Evolutionary conservation across 1,140 invertebrate species (phyloP).

Genomic region (Formica exsecta): DNA sequence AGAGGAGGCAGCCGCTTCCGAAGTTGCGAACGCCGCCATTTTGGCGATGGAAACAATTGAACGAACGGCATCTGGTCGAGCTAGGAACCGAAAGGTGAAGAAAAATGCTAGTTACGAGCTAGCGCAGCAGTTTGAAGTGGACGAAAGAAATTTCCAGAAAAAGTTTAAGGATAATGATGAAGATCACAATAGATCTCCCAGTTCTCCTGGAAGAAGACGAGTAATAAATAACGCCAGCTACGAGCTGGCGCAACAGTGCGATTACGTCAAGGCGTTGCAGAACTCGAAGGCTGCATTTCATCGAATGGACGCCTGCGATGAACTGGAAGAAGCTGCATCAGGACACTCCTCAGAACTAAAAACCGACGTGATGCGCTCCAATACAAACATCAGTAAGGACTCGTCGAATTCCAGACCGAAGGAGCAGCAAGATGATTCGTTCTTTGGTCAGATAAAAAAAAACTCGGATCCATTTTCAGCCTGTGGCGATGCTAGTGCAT

Average conservation of each 20-base stretch:
- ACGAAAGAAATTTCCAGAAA: slow-evolving; percentile 70
- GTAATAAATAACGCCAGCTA: slow-evolving; percentile 84
- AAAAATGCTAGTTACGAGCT: slow-evolving; percentile 84
- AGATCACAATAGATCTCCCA: background rate
- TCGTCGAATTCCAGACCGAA: slow-evolving; percentile 24
- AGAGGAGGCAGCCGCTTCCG: slow-evolving; percentile 70
- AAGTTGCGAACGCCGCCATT: slow-evolving; percentile 64
- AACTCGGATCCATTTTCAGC: slow-evolving; percentile 85
- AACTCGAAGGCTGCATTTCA: slow-evolving; percentile 71
- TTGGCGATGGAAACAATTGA: slow-evolving; percentile 69
- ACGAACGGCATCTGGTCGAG: slow-evolving; percentile 50
- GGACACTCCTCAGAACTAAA: slow-evolving; percentile 60
- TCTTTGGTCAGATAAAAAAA: slow-evolving; percentile 85
- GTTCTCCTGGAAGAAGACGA: slow-evolving; percentile 52
- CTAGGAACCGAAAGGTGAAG: slow-evolving; percentile 71
- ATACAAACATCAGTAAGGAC: slow-evolving; percentile 73
- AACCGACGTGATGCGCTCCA: slow-evolving; percentile 62
- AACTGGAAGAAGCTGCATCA: slow-evolving; percentile 74
- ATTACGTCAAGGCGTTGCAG: slow-evolving; percentile 79
- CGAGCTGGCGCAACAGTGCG: slow-evolving; percentile 83
- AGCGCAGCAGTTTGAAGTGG: slow-evolving; percentile 81
- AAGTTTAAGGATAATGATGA: slow-evolving; percentile 18
- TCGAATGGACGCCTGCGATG: slow-evolving; percentile 84
- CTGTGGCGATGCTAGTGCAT: slow-evolving; percentile 79
- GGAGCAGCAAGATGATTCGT: slow-evolving; percentile 58